Evolutionary conservation across 2,113 vertebrate genomes (phyloP).

Genomic region (Hippocampus guttulatus): DNA sequence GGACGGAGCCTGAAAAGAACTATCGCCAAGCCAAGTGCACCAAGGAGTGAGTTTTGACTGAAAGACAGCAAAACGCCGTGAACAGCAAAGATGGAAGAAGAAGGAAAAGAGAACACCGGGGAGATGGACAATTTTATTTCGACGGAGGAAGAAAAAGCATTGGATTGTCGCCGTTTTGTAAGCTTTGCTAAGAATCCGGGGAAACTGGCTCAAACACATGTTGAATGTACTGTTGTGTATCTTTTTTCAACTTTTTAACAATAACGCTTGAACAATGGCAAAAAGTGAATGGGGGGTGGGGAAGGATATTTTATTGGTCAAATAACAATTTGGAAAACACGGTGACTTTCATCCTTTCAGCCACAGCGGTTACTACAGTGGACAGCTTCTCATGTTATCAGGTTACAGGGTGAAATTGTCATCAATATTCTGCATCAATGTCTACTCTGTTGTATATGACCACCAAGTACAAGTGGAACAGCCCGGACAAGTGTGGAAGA

Average conservation of each 20-base stretch:
- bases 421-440: not conserved
- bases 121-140: not conserved
- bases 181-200: not conserved
- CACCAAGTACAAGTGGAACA: constrained; percentile 12
- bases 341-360: no score
- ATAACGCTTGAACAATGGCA: not conserved
- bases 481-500: constrained; percentile 66
- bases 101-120: not conserved
- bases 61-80: constrained; percentile 5
- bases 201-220: not conserved
- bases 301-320: no score
- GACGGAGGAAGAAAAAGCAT: not conserved
- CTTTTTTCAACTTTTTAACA: not conserved
- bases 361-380: no score
- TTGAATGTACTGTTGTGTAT: not conserved
- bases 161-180: not conserved
- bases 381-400: no score
- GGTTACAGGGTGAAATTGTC: not conserved
- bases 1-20: constrained; percentile 29
- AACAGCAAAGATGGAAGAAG: not conserved
- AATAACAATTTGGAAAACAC: no score
- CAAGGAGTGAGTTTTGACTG: not conserved
- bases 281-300: not conserved
- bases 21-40: not conserved
- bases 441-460: constrained; percentile 12